Evolutionary conservation across 2,797 vertebrate genomes (phyloP).

Genomic region (Acanthopagrus latus): DNA sequence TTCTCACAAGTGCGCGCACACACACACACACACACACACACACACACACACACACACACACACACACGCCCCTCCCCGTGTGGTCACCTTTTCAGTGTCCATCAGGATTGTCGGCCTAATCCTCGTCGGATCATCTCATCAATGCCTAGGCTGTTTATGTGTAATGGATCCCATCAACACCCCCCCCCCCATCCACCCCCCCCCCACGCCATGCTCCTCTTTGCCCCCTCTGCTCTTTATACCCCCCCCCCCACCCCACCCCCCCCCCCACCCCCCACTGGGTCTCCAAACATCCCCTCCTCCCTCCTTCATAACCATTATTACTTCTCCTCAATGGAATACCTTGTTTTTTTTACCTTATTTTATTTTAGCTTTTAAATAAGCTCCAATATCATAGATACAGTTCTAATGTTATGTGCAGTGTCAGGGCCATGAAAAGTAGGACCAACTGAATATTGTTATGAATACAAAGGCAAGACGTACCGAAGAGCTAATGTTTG

Average conservation of each 20-base stretch:
- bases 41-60: slow-evolving; percentile 27
- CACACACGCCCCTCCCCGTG: slow-evolving; percentile 61
- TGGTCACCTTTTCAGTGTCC: slow-evolving; percentile 86
- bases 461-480: background rate
- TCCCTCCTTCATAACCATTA: background rate
- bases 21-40: slow-evolving; percentile 29
- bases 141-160: slow-evolving; percentile 83
- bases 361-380: background rate
- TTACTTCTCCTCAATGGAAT: slow-evolving; percentile 1
- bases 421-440: background rate
- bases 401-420: too few relatives aligned
- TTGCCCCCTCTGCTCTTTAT: background rate
- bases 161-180: slow-evolving; percentile 84
- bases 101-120: slow-evolving; percentile 85
- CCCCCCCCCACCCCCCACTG: background rate
- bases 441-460: background rate
- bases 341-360: slow-evolving; percentile 2
- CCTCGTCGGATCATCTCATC: slow-evolving; percentile 85
- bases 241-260: background rate
- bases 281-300: background rate
- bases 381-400: background rate
- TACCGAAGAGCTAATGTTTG: background rate
- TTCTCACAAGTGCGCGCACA: slow-evolving; percentile 21
- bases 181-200: slow-evolving; percentile 68
- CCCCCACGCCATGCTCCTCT: slow-evolving; percentile 3